phyloP scores from a whole-genome alignment of 2,113 vertebrate genomes.

The Onychostruthus taczanowskii region DNA sequence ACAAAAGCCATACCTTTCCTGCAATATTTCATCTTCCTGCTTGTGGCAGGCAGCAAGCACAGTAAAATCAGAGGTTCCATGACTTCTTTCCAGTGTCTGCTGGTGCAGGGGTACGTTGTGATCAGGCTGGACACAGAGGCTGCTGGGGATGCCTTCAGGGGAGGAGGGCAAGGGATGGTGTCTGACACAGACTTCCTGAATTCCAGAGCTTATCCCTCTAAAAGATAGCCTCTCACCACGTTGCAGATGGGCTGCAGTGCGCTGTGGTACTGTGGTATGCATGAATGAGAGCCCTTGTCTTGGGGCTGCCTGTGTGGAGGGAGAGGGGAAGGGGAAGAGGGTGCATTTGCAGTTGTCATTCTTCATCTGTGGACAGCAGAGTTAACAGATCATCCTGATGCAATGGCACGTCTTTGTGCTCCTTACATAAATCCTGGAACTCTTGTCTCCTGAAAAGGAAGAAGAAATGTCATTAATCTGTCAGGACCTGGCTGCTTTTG shows the following conservation, averaged over 20 bases:
- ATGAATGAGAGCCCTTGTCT: neutral
- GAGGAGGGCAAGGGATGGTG: neutral
- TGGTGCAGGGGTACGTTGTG: neutral
- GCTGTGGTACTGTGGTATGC: neutral
- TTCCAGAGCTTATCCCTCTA: conserved; percentile 2
- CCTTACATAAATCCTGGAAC: neutral
- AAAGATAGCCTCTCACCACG: neutral
- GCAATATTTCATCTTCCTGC: neutral
- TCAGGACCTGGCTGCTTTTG: neutral
- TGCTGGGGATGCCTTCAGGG: neutral
- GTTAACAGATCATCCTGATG: neutral
- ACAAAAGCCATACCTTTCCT: neutral
- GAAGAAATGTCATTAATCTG: neutral
- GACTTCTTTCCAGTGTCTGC: neutral
- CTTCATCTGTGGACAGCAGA: neutral
- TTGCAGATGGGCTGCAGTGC: neutral
- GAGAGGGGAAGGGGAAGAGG: neutral
- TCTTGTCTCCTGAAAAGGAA: neutral
- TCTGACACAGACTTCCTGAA: conserved; percentile 36
- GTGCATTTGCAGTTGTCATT: neutral
- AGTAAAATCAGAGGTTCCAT: neutral
- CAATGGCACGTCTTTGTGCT: neutral
- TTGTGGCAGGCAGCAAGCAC: neutral
- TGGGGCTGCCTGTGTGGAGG: neutral
- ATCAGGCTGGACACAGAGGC: neutral